Evolutionary conservation across 2,797 vertebrate species (phyloP).

Genomic region (Neostethus bicornis): DNA sequence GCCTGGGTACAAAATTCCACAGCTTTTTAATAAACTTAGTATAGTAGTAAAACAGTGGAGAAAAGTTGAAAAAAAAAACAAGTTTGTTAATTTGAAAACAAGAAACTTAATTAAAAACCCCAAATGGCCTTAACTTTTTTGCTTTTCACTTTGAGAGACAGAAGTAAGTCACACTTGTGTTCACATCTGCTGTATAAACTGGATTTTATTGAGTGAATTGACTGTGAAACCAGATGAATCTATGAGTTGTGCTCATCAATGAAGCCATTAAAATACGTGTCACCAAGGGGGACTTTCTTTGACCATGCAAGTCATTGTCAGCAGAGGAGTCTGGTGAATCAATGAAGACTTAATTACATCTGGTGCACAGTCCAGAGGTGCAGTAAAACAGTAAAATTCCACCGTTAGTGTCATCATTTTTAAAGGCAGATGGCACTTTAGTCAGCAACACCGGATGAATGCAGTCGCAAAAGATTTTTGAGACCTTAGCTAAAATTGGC

Average conservation of each 20-base stretch:
- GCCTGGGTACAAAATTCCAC: too few relatives aligned
- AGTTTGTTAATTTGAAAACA: slow-evolving; percentile 7
- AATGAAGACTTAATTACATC: slow-evolving; percentile 75
- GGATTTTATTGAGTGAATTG: slow-evolving; percentile 48
- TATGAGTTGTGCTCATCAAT: slow-evolving; percentile 69
- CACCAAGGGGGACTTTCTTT: slow-evolving; percentile 62
- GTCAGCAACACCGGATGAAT: slow-evolving; percentile 53
- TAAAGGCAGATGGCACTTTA: slow-evolving; percentile 47
- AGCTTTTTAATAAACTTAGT: too few relatives aligned
- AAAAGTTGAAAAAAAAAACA: neutral
- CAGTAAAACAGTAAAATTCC: slow-evolving; percentile 62
- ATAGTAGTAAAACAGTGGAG: neutral
- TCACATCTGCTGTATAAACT: slow-evolving; percentile 29
- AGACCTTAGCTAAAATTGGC: slow-evolving; percentile 54
- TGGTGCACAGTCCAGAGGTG: slow-evolving; percentile 66
- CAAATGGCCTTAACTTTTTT: slow-evolving; percentile 13
- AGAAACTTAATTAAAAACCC: slow-evolving; percentile 4
- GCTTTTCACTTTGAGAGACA: slow-evolving; percentile 17
- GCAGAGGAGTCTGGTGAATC: slow-evolving; percentile 66
- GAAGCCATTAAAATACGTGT: slow-evolving; percentile 67
- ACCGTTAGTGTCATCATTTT: slow-evolving; percentile 55
- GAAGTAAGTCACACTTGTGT: slow-evolving; percentile 17
- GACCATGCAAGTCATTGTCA: slow-evolving; percentile 68
- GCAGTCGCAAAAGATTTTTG: slow-evolving; percentile 50
- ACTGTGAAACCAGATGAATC: slow-evolving; percentile 64